Conservation (phyloP, 2,797 vertebrate species). For the Urophycis tenuis region DNA sequence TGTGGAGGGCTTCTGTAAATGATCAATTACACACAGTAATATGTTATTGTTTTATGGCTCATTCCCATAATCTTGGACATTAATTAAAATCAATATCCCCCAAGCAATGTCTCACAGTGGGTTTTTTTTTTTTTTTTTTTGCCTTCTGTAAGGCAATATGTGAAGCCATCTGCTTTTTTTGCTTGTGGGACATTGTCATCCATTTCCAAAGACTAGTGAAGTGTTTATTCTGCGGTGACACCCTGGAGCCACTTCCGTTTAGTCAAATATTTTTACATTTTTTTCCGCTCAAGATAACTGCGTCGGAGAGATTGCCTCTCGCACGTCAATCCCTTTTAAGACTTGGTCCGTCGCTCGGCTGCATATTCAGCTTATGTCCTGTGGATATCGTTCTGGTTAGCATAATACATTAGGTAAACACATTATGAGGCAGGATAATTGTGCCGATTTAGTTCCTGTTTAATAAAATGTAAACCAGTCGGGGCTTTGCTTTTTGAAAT, state of each 20-base stretch:
- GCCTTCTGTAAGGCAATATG: constrained; percentile 30
- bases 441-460: constrained; percentile 29
- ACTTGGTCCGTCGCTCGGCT: constrained; percentile 2
- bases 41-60: constrained; percentile 65
- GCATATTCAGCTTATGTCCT: constrained; percentile 2
- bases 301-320: constrained; percentile 19
- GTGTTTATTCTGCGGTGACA: constrained; percentile 22
- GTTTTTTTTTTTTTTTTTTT: constrained; percentile 22
- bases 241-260: constrained; percentile 28
- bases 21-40: constrained; percentile 68
- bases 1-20: constrained; percentile 58
- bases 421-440: constrained; percentile 30
- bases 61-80: constrained; percentile 55
- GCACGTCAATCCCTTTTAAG: constrained; percentile 21
- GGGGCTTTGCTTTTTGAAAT: not conserved
- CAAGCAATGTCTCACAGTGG: constrained; percentile 42
- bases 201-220: constrained; percentile 15
- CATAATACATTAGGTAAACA: constrained; percentile 34
- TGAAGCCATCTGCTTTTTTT: not conserved
- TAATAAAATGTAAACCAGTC: constrained; percentile 1
- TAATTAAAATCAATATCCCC: constrained; percentile 64
- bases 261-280: constrained; percentile 34
- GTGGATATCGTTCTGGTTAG: constrained; percentile 38
- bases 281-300: constrained; percentile 28
- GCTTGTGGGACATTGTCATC: not conserved